These are phyloP conservation scores for Drosophila truncata DNA, from an alignment of 1,140 invertebrate species.

Conservation along the genomic window DNA sequence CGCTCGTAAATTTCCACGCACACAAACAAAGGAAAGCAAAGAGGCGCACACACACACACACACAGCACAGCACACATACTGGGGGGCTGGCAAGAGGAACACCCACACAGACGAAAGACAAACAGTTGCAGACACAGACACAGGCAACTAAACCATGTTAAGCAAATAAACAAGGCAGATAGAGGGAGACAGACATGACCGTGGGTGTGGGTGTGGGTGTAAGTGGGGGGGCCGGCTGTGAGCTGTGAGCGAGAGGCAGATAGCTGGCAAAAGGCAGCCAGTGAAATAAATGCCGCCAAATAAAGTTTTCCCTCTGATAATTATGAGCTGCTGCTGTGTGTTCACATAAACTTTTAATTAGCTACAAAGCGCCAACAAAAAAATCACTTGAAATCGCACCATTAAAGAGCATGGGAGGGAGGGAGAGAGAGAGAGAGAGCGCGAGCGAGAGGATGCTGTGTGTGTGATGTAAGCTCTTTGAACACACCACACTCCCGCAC, in stretches of 20 bases:
- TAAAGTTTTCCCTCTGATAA: constrained; percentile 76
- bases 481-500: constrained; percentile 47
- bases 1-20: constrained; percentile 78
- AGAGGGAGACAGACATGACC: constrained; percentile 14
- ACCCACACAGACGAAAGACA: constrained; percentile 31
- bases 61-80: neutral
- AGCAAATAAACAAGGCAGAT: constrained; percentile 70
- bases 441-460: constrained; percentile 29
- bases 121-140: constrained; percentile 25
- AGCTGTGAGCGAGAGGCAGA: constrained; percentile 14
- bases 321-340: constrained; percentile 56
- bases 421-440: neutral
- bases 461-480: constrained; percentile 44
- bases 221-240: neutral
- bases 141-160: constrained; percentile 76
- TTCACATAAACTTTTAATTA: constrained; percentile 79
- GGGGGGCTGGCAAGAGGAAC: constrained; percentile 13
- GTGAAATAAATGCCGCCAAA: constrained; percentile 78
- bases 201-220: neutral
- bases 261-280: constrained; percentile 64
- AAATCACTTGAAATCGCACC: constrained; percentile 59
- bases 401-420: constrained; percentile 26
- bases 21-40: constrained; percentile 36
- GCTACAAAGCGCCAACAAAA: constrained; percentile 78
- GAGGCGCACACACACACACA: constrained; percentile 7